Conservation (phyloP, 1,140 invertebrate genomes). For the Acromyrmex echinatior region DNA sequence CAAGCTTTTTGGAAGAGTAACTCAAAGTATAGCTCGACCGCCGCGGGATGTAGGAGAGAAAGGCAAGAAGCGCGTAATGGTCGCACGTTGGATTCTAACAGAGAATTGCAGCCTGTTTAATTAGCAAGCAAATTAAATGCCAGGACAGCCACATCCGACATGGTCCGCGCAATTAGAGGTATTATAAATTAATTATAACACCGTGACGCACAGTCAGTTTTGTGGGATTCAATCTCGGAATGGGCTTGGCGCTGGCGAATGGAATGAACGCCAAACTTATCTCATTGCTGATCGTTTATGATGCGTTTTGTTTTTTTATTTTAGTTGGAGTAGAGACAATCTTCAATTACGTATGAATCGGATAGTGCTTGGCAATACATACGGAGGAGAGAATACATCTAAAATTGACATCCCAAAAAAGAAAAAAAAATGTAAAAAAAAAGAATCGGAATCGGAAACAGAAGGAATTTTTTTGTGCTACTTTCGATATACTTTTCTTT, state of each 20-base stretch:
- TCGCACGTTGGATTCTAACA: conserved; percentile 10
- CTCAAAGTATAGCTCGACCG: not conserved
- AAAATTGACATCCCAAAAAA: not conserved
- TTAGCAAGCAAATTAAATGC: conserved; percentile 83
- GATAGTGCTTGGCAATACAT: not conserved
- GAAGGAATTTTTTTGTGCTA: too few relatives aligned
- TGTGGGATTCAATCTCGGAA: conserved; percentile 82
- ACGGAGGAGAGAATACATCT: not conserved
- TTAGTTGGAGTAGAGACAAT: not conserved
- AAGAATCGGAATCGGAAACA: not conserved
- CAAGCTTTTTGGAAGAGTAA: conserved; percentile 22
- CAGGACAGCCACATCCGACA: conserved; percentile 76
- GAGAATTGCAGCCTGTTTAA: conserved; percentile 77
- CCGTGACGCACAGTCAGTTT: conserved; percentile 72
- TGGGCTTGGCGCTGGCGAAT: conserved; percentile 62
- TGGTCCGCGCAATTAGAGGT: conserved; percentile 80
- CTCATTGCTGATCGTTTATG: conserved; percentile 58
- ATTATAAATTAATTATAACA: conserved; percentile 84
- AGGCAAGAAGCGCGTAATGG: conserved; percentile 2
- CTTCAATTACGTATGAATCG: conserved; percentile 37
- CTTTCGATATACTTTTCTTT: too few relatives aligned
- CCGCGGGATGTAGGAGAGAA: too few relatives aligned
- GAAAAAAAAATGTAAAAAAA: not conserved
- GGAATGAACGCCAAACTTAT: conserved; percentile 79
- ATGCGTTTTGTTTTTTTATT: conserved; percentile 28